Conservation (phyloP, 2,113 vertebrate species). For the Chauna torquata region DNA sequence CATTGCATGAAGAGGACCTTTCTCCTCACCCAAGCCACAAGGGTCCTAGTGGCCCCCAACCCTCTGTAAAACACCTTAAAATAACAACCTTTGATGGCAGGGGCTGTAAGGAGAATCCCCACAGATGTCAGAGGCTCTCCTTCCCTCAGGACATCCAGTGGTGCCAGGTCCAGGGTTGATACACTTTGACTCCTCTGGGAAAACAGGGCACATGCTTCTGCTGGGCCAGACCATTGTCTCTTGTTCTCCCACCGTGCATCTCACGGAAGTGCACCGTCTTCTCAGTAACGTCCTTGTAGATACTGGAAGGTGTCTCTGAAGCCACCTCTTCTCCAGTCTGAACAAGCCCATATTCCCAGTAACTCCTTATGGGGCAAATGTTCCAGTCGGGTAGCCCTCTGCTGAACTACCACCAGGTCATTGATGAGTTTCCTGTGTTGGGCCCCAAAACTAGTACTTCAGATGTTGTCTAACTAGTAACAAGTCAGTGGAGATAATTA, state of each 20-base stretch:
- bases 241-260: neutral
- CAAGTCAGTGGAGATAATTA: neutral
- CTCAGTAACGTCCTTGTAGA: neutral
- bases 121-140: neutral
- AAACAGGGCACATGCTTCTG: neutral
- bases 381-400: neutral
- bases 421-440: neutral
- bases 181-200: neutral
- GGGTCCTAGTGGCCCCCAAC: neutral
- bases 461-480: neutral
- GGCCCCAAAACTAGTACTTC: neutral
- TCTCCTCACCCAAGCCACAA: neutral
- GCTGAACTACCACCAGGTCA: neutral
- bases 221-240: neutral
- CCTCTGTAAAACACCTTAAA: neutral
- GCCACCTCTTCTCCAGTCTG: neutral
- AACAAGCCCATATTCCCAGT: neutral
- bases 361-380: neutral
- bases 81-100: neutral
- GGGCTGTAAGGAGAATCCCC: neutral
- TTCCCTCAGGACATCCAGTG: neutral
- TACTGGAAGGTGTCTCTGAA: neutral
- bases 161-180: neutral
- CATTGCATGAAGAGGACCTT: neutral
- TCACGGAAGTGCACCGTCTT: neutral